These are phyloP conservation scores for Zenarchopterus dispar DNA, from an alignment of 2,797 vertebrate species.

Conservation along the genomic window DNA sequence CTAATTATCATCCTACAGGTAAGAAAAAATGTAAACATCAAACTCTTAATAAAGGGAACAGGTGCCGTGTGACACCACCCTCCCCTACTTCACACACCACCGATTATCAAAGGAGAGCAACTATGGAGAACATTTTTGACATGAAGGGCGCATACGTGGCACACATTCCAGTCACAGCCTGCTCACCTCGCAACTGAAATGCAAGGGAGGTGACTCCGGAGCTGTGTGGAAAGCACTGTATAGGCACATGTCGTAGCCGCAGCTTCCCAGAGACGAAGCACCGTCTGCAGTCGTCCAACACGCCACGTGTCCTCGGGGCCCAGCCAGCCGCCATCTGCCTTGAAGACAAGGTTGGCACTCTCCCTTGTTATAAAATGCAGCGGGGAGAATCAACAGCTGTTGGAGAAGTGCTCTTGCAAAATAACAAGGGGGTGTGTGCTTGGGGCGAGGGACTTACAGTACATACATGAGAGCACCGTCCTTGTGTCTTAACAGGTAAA, in stretches of 20 bases:
- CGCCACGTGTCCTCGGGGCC: slow-evolving; percentile 73
- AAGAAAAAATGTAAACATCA: slow-evolving; percentile 64
- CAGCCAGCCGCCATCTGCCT: slow-evolving; percentile 76
- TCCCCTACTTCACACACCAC: slow-evolving; percentile 47
- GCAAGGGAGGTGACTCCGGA: slow-evolving; percentile 50
- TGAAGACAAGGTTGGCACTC: slow-evolving; percentile 69
- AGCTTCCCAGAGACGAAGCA: slow-evolving; percentile 39
- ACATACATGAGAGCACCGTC: slow-evolving; percentile 45
- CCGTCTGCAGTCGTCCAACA: slow-evolving; percentile 48
- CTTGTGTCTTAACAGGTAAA: slow-evolving; percentile 66
- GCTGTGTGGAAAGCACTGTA: slow-evolving; percentile 26
- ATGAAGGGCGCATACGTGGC: slow-evolving; percentile 61
- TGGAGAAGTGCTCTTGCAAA: slow-evolving; percentile 58
- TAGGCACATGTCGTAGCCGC: slow-evolving; percentile 25
- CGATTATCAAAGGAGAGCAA: slow-evolving; percentile 72
- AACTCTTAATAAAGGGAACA: slow-evolving; percentile 61
- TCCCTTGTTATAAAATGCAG: slow-evolving; percentile 65
- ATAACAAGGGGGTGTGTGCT: slow-evolving; percentile 40
- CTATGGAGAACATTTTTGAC: slow-evolving; percentile 66
- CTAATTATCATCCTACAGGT: slow-evolving; percentile 52
- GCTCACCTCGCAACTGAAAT: slow-evolving; percentile 33
- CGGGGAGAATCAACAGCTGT: slow-evolving; percentile 76
- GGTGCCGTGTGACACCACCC: slow-evolving; percentile 57
- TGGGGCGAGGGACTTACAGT: slow-evolving; percentile 23
- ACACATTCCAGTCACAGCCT: slow-evolving; percentile 66